Base-by-base conservation (phyloP, 2,888 invertebrate genomes). In the Idaea aversata region DNA sequence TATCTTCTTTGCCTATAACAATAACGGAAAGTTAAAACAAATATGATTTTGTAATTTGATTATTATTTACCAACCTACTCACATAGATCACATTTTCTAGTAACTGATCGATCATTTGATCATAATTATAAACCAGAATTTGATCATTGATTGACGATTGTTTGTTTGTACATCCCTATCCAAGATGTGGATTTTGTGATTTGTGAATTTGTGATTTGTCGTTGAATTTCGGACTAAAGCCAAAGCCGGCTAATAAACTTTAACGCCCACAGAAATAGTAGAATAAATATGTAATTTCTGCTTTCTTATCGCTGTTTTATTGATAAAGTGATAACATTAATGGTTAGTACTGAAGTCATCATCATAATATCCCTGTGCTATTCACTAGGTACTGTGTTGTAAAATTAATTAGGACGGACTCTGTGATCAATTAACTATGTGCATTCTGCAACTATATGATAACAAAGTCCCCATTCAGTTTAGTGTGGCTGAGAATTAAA, bases 201-300 rank as follows among this genome's bases (percentile, higher is more conserved):
- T 47, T 47, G 47, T 47, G 47, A 47, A 47, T 47, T 47, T 47
- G 47, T 47, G 47, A 47, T 47, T 47, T 47, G 61, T 69, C 60
- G 47, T 59, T 15, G 57, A 61, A 47, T 58, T 61, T 61, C 61
- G 59, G 59, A 34, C 47, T 38, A 64, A 38, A 61, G 13, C 10
- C 10, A 10, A 10, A 47, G 47, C 47, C 47, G 47, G 47, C 10
- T 47, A 47, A 47, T 10, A 13, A 47, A 13, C 47, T 47, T 47
- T 13, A 2, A 10, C 13, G 7, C 47, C 10, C 3, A 47, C 10
- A 47, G 3, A 47, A 7, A 10, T 13, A 13, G 13, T 13, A 47
- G 47, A 7, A 47, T 2, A 13, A 10, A 6, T 5, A 10, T 47
- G 7, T 10, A 47, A 6, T 10, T 25, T 25, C 25, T 25, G 25